Percentiles rank a stretch among this genome's conserved stretches.
These are phyloP conservation scores for Magallana angulata DNA, from an alignment of 1,140 invertebrate species.

Conservation along the genomic window DNA sequence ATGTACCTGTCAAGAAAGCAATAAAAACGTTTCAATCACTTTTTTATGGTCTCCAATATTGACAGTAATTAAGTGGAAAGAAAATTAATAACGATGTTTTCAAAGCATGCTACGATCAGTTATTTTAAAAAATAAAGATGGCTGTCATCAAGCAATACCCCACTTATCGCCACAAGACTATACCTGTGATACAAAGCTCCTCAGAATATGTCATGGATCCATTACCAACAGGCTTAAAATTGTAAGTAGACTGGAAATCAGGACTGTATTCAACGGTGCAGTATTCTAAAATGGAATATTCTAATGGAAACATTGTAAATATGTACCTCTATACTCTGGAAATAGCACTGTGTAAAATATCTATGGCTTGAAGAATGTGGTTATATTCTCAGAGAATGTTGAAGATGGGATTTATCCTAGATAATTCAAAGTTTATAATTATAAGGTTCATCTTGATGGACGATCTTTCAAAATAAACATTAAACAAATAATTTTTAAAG, in stretches of 20 bases:
- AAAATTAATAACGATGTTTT: not conserved
- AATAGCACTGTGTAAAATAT: too few species aligned
- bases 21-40: not conserved
- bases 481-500: too few species aligned
- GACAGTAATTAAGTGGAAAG: not conserved
- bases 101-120: too few species aligned
- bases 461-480: too few species aligned
- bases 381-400: too few species aligned
- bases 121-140: not conserved
- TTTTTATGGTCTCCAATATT: not conserved
- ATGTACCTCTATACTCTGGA: too few species aligned
- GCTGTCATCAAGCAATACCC: not conserved
- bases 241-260: not conserved
- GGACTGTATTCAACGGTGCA: slow-evolving; percentile 13
- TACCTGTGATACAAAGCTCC: not conserved
- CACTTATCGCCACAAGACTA: not conserved
- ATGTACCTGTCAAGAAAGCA: not conserved
- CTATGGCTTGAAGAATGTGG: too few species aligned
- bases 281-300: not conserved
- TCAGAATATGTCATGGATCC: slow-evolving; percentile 9
- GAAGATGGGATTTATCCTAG: too few species aligned
- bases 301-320: not conserved
- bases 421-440: too few species aligned
- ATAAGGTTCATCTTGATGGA: too few species aligned
- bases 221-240: not conserved